Base-by-base conservation (phyloP, 2,888 invertebrate genomes). In the Patella pellucida region DNA sequence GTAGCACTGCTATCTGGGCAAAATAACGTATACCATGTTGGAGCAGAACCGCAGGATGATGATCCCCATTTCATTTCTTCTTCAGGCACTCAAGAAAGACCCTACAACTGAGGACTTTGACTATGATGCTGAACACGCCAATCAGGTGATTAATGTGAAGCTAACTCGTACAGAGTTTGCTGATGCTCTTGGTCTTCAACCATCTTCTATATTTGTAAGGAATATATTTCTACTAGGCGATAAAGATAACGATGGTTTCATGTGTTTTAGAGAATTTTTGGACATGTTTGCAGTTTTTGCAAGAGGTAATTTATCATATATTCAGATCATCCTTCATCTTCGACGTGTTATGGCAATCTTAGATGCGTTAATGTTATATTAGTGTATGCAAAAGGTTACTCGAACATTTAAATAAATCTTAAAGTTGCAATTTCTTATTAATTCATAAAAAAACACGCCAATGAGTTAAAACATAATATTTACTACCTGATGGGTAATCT, bases 261-360 rank as follows among this genome's bases (percentile, higher is more conserved):
- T 94, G 72, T 93, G 93, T 7, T 93, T 94, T 85, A 90, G 93
- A 68, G 94, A 94, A 85, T 94, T 94, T 86, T 89, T 93, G 50
- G 93, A 93, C 85, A 91, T 94, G 86, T 90, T 94, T 74, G 91
- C 93, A 12, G 92, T 93, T 78, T 93, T 94, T 85, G 90, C 93
- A 0, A 92, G 93, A 85, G 92, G 92, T 91, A 80, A 69, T 76
- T 68, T 16, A 23, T 54, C 56, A 72, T 19, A 2, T 0, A 16
- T 19, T n/a, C 19, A 23, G 11, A n/a, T 7, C 31, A 9, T 5
- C 54, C 14, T 50, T n/a, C 54, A 23, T 52, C 71, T 52, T 52
- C 16, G 41, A 70, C 15, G 16, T 3, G 19, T 41, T 23, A 5
- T n/a, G 52, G 54, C n/a, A 41, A 41, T 5, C 41, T 41, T 41